Evolutionary conservation across 2,888 invertebrate species (phyloP), one percentile per base, ranked within the genome.

Genomic region (Drosophila leonis): DNA sequence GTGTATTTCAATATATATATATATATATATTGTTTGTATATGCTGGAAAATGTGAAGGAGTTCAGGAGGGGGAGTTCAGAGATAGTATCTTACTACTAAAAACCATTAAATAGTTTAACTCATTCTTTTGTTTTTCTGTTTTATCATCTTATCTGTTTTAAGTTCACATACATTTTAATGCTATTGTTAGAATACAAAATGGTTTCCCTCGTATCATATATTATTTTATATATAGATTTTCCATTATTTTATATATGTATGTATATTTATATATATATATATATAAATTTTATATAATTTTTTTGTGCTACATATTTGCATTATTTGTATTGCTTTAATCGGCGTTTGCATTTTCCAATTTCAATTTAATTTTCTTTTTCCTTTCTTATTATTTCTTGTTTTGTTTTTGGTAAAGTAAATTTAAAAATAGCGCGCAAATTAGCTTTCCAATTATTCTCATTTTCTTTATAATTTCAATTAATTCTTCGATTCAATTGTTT

Each of bases 21-120:
- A 51, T 57, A 71, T 49, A 27, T 39, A 39, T 48, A 61, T 57
- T 46, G 4, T 15, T 63, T 52, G 66, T 54, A 46, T 66, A 54
- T 57, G 51, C 41, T 62, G 57, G 52, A 27, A 59, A 64, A 46
- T 42, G 51, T 62, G 39, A 51, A 48, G 65, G 65, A 42, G 51
- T 62, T 35, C 48, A 48, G 65, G 65, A 42, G 57, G 54, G 51
- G 33, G 35, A 13, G 35, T 10, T 27, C 65, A 60, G 59, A 56
- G 66, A 64, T 64, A 64, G 33, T 61, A 65, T 72, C 65, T 83
- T 85, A 82, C 51, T 63, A 64, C 82, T 72, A 75, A 78, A 84
- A 82, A 82, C 87, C 85, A 84, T 87, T 85, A 64, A 73, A 87
- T 83, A 86, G 84, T 76, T 76, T 75, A 68, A 65, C 69, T 62